These are phyloP conservation scores for Nomada ruficornis DNA, from an alignment of 2,888 invertebrate species.

Conservation along the genomic window DNA sequence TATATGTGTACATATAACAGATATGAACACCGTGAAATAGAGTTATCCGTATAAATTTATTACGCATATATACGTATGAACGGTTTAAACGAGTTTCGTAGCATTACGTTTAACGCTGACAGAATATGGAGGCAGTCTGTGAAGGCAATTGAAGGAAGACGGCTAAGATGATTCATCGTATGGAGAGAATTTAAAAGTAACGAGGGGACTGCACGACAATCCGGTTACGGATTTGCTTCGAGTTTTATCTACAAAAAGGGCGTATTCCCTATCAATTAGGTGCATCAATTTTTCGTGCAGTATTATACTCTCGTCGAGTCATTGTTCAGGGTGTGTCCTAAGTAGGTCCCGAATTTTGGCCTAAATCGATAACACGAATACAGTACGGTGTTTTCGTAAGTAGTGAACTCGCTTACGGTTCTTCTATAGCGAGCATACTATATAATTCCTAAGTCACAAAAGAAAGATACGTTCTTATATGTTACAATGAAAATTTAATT, in stretches of 20 bases:
- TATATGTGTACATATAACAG: not conserved
- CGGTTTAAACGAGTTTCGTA: constrained; percentile 49
- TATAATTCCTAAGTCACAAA: not conserved
- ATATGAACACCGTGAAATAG: constrained; percentile 30
- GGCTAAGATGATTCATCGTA: constrained; percentile 73
- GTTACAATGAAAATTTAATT: no score
- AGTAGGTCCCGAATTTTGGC: constrained; percentile 22
- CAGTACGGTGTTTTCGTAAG: constrained; percentile 22
- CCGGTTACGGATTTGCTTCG: constrained; percentile 32
- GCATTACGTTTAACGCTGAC: constrained; percentile 35
- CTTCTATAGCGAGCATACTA: constrained; percentile 22
- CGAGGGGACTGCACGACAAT: constrained; percentile 44
- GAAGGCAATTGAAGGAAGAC: constrained; percentile 72
- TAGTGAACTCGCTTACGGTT: constrained; percentile 45
- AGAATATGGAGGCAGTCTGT: constrained; percentile 65
- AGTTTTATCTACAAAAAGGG: constrained; percentile 3
- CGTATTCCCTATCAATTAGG: not conserved
- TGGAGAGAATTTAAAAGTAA: constrained; percentile 68
- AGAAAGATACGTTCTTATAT: no score
- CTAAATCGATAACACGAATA: constrained; percentile 35
- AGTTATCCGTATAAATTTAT: constrained; percentile 43
- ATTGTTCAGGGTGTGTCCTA: constrained; percentile 20
- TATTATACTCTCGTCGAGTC: not conserved
- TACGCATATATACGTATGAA: constrained; percentile 40
- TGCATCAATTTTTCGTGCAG: not conserved